phyloP scores from a whole-genome alignment of 2,113 vertebrate species.

The Clarias gariepinus region DNA sequence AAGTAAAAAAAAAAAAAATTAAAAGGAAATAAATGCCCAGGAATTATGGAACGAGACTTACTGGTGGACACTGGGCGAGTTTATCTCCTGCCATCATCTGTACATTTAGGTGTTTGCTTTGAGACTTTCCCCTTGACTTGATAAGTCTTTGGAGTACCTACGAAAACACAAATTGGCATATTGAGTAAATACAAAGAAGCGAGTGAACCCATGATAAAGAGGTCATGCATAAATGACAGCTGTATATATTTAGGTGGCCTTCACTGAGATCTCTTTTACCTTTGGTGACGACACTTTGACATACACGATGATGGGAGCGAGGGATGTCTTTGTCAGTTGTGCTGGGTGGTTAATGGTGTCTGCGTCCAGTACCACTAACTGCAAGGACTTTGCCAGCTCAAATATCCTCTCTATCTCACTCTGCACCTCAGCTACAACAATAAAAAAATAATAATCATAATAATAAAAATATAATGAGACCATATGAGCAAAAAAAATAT shows the following conservation, averaged over 20 bases:
- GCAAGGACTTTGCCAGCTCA: constrained; percentile 93
- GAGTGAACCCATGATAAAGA: not conserved
- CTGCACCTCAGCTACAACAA: constrained; percentile 88
- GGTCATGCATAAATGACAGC: not conserved
- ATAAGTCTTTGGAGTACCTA: constrained; percentile 93
- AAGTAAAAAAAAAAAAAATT: not conserved
- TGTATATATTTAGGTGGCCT: not conserved
- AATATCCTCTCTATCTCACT: constrained; percentile 97
- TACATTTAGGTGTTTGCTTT: constrained; percentile 95
- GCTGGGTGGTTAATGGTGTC: constrained; percentile 97
- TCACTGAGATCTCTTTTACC: constrained; percentile 65
- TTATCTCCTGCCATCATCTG: constrained; percentile 98
- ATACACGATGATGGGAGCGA: constrained; percentile 95
- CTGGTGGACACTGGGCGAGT: constrained; percentile 91
- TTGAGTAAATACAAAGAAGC: not conserved
- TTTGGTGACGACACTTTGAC: constrained; percentile 97
- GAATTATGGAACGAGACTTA: constrained; percentile 63
- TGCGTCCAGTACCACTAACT: constrained; percentile 92
- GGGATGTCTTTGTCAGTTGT: constrained; percentile 93
- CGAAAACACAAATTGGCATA: not conserved
- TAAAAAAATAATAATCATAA: constrained; percentile 1
- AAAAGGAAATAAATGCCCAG: too few species aligned
- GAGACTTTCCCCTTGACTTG: constrained; percentile 94
- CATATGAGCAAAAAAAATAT: constrained; percentile 10
- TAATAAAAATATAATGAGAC: not conserved